A percentile compares a stretch with the other conserved stretches of the same genome.
phyloP scores from a whole-genome alignment of 2,888 invertebrate species.

The Muscina levida region DNA sequence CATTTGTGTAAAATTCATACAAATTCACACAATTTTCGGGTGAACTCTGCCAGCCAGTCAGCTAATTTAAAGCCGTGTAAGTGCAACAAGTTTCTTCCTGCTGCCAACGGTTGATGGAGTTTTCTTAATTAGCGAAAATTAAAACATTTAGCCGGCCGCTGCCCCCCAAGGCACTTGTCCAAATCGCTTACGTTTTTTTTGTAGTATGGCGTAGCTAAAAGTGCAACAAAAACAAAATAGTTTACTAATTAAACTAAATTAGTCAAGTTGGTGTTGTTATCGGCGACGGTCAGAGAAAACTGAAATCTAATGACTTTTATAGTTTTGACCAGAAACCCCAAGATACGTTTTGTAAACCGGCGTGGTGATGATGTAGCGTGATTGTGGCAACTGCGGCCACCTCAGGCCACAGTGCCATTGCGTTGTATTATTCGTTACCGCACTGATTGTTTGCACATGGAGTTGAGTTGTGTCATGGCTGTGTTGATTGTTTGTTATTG shows the following conservation, averaged over 20 bases:
- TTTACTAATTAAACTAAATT: conserved; percentile 18
- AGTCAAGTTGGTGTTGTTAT: conserved; percentile 1
- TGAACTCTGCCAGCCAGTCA: background rate
- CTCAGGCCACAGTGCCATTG: background rate
- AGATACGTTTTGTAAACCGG: conserved; percentile 44
- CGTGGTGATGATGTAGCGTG: background rate
- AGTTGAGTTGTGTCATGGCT: background rate
- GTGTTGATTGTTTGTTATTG: background rate
- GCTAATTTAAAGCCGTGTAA: background rate
- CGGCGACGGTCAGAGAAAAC: background rate
- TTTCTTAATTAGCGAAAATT: conserved; percentile 45
- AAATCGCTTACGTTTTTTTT: background rate
- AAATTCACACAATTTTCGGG: conserved; percentile 35
- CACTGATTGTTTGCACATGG: too few species aligned
- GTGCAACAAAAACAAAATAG: background rate
- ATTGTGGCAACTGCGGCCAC: background rate
- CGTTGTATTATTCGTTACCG: too few species aligned
- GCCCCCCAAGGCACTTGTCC: background rate
- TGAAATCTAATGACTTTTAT: conserved; percentile 41
- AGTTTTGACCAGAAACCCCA: conserved; percentile 37
- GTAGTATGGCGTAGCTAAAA: too few species aligned
- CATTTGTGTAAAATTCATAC: conserved; percentile 40
- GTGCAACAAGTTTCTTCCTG: background rate
- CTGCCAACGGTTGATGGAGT: too few species aligned
- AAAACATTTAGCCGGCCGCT: conserved; percentile 43